Evolutionary conservation across 1,140 invertebrate genomes (phyloP).

Genomic region (Rhyzopertha dominica): DNA sequence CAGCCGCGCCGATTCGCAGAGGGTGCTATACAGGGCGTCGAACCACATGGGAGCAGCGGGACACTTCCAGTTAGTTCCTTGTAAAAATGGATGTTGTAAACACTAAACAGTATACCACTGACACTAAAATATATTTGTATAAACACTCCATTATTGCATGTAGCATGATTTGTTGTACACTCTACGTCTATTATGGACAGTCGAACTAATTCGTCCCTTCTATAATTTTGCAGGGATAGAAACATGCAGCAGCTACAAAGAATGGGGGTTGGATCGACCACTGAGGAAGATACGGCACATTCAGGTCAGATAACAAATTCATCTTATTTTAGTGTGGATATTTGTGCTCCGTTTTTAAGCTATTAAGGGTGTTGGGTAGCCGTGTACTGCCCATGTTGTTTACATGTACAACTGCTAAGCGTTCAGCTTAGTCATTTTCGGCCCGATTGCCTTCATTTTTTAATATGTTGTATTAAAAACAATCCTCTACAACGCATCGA

Average conservation of each 20-base stretch:
- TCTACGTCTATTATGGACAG: conserved; percentile 14
- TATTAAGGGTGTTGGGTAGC: too few relatives aligned
- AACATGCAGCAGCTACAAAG: conserved; percentile 68
- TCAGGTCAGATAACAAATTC: conserved; percentile 54
- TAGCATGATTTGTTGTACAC: conserved; percentile 8
- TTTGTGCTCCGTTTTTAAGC: too few relatives aligned
- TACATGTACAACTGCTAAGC: too few relatives aligned
- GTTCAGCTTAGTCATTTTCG: too few relatives aligned
- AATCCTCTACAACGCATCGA: too few relatives aligned
- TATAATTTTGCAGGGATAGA: conserved; percentile 67
- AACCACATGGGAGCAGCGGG: conserved; percentile 57
- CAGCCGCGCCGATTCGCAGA: conserved; percentile 63
- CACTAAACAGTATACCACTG: conserved; percentile 12
- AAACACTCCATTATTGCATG: conserved; percentile 9
- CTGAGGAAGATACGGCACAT: conserved; percentile 66
- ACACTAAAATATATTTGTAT: neutral
- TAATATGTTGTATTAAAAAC: too few relatives aligned
- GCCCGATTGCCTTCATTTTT: too few relatives aligned
- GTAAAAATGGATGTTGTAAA: conserved; percentile 15
- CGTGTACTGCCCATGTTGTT: too few relatives aligned
- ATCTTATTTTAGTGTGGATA: too few relatives aligned
- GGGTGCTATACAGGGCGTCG: conserved; percentile 64
- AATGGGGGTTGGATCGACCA: conserved; percentile 57
- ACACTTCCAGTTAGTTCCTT: conserved; percentile 44
- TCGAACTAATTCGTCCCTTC: too few relatives aligned